Evolutionary conservation across 2,113 vertebrate species (phyloP).

Genomic region (human (Homo sapiens)): GRCh38 chr4:23173001-23173500

Average conservation of each 20-base stretch:
- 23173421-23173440: neutral
- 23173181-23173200: neutral
- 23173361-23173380: neutral
- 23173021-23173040: too few relatives aligned
- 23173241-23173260: neutral
- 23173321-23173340: neutral
- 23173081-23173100: too few relatives aligned
- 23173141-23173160: neutral
- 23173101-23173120: neutral
- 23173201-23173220: neutral
- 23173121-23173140: neutral
- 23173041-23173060: too few relatives aligned
- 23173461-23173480: neutral
- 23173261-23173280: neutral
- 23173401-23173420: neutral
- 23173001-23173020: too few relatives aligned
- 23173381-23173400: neutral
- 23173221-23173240: neutral
- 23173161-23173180: neutral
- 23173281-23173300: neutral
- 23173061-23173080: too few relatives aligned
- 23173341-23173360: neutral
- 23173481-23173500: neutral
- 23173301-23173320: neutral
- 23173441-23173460: neutral